These are phyloP conservation scores for Hippasteria phrygiana DNA, from an alignment of 53 echinoderm and acorn worm species.

Conservation along the genomic window DNA sequence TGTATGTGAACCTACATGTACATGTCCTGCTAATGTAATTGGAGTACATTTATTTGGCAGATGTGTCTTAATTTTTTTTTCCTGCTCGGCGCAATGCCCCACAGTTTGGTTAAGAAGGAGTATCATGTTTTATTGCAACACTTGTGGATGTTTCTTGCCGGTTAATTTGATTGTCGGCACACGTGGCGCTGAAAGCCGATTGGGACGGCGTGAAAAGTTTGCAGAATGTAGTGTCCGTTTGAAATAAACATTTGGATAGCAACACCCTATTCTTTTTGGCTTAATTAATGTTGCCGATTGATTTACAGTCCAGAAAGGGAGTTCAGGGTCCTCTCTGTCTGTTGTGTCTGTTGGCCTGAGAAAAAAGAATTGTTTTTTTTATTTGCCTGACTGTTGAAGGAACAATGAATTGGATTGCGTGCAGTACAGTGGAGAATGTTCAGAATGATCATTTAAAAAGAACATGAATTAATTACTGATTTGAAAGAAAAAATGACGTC, in stretches of 20 bases:
- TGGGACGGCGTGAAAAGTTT: neutral
- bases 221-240: neutral
- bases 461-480: no score
- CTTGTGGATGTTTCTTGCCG: neutral
- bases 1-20: neutral
- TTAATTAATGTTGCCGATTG: conserved; percentile 5
- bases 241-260: neutral
- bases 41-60: neutral
- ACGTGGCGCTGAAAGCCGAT: neutral
- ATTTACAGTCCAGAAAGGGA: neutral
- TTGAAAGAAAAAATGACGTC: no score
- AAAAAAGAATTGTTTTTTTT: no score
- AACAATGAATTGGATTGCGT: no score
- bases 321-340: neutral
- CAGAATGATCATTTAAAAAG: no score
- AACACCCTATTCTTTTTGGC: neutral
- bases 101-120: neutral
- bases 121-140: conserved; percentile 43
- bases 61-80: neutral
- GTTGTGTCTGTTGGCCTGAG: no score
- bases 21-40: neutral
- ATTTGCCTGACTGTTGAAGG: no score
- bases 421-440: no score
- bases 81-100: neutral
- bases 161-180: conserved; percentile 7